Base-by-base conservation (phyloP, 1,140 invertebrate species). In the Chlorops oryzae region DNA sequence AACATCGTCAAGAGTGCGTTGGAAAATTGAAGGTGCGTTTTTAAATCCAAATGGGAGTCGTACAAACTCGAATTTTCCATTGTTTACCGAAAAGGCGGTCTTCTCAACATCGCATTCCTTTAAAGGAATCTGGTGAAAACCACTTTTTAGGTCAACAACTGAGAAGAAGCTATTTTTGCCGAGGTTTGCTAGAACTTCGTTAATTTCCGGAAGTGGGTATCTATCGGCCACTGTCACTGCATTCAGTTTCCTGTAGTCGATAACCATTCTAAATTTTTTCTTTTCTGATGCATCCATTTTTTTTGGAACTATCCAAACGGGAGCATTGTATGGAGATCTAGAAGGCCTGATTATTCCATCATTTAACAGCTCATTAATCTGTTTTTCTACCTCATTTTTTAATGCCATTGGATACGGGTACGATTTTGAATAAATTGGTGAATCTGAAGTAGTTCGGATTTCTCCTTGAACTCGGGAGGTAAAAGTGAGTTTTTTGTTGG, bases 191-290 rank as follows among this genome's bases (percentile, higher is more conserved):
- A 81, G 57, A 18, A 66, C 59, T 21, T 74, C 71, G 17, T 65
- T 65, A 9, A 79, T 77, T 12, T 73, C 61, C 6, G 78, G 77
- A 5, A 81, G 54, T 6, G 78, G 78, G 59, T 66, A 78, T n/a
- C 49, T 41, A 51, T 79, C 76, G 9, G 59, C 48, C 13, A 65
- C 51, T 10, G 64, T 69, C 37, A 55, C 52, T 39, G 59, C 44
- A 52, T 71, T 70, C 15, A 67, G 24, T 55, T 62, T 61, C 21
- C 62, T 24, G 45, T 58, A 72, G 47, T 70, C 68, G 15, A 72
- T 52, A 3, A 62, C 63, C 18, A 70, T 37, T 12, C 65, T 35
- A 51, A 54, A 66, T 57, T 71, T 67, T 46, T 50, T 54, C 52
- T 63, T 56, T 25, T 59, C 59, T 18, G 47, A 42, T 10, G 47